Evolutionary conservation across 2,888 invertebrate genomes (phyloP), one percentile per base, ranked within the genome.

Genomic region (Eupithecia pulchellata): DNA sequence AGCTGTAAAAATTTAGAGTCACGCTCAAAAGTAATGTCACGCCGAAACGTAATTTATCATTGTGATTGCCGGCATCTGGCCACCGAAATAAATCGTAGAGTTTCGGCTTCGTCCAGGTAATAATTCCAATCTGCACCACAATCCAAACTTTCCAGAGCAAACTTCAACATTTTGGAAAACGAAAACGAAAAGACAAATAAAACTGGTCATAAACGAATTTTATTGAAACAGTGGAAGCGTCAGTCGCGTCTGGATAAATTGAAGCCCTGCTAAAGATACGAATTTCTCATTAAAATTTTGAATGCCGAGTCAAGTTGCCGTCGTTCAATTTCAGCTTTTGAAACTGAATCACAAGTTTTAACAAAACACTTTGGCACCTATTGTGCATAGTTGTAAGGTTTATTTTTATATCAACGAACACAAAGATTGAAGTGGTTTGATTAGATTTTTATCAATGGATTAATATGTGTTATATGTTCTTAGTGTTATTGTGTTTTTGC

Each of bases 271-370:
- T 87, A 89, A 89, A 90, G 90, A 91, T 90, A 89, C 91, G 91
- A 91, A 91, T 85, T 91, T 91, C 91, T 93, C 91, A 92, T 93
- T 92, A 91, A 92, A 92, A 91, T 92, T 89, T 91, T 84, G 85
- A 84, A 83, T 84, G 86, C 84, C 83, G 83, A 88, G 85, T 86
- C 84, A 84, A 86, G 88, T 84, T 88, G 86, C 87, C 88, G 86
- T 85, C 83, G 87, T 90, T 91, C 89, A 90, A 90, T 89, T 87
- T 86, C 80, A 84, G 84, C 90, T 91, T 91, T 91, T 89, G 89
- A 90, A 91, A 91, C 89, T 90, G 88, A 91, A 89, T 90, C 86
- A 85, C 85, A 89, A 92, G 89, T 91, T 91, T 87, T 86, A 86
- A 88, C 84, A 86, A 88, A 92, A 89, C 87, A 89, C 87, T 89